Conservation (phyloP, 1,140 invertebrate species). For the Zaprionus taronus region DNA sequence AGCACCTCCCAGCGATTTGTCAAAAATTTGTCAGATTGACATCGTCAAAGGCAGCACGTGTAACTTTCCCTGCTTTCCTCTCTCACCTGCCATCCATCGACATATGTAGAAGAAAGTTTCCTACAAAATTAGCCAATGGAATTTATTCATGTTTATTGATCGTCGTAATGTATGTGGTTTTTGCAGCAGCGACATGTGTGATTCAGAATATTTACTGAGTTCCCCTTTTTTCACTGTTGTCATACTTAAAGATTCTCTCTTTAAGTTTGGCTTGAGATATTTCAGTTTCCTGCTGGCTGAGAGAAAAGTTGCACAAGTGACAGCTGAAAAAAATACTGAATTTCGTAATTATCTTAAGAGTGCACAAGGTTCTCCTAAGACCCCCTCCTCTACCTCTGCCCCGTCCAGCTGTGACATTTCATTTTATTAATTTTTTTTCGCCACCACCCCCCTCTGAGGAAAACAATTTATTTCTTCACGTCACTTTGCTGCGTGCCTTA, state of each 20-base stretch:
- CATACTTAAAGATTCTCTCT: neutral
- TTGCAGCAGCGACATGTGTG: neutral
- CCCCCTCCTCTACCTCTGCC: conserved; percentile 16
- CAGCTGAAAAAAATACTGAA: conserved; percentile 53
- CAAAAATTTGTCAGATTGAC: conserved; percentile 15
- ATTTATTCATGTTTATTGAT: conserved; percentile 12
- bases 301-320: conserved; percentile 43
- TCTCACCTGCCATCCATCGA: neutral
- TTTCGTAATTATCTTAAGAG: conserved; percentile 64
- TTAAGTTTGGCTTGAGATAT: neutral
- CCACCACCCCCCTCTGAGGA: conserved; percentile 13
- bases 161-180: neutral
- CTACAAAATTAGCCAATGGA: conserved; percentile 2
- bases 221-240: neutral
- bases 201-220: neutral
- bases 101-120: conserved; percentile 3
- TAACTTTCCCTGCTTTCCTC: neutral
- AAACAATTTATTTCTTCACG: conserved; percentile 26
- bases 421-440: conserved; percentile 59
- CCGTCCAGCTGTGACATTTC: conserved; percentile 56
- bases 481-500: conserved; percentile 36
- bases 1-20: conserved; percentile 2
- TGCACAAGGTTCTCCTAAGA: conserved; percentile 17
- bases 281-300: neutral
- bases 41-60: conserved; percentile 1